These are phyloP conservation scores for Morone chrysops DNA, from an alignment of 2,113 vertebrate species.

Conservation along the genomic window DNA sequence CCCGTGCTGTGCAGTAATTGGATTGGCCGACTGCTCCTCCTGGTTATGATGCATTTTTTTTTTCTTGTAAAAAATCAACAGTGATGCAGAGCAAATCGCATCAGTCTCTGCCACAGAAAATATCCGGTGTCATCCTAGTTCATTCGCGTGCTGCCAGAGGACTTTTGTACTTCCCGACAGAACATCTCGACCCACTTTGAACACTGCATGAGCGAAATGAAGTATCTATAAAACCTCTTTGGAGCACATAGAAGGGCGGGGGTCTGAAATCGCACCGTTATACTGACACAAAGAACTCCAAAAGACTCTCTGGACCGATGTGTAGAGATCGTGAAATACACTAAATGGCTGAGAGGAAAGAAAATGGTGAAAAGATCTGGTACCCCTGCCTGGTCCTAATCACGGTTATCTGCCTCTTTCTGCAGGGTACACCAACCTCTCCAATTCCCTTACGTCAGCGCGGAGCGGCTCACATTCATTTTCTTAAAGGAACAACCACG, in stretches of 20 bases:
- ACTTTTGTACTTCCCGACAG: neutral
- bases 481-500: slow-evolving; percentile 76
- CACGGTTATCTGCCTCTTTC: slow-evolving; percentile 41
- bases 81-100: slow-evolving; percentile 28
- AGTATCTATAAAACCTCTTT: neutral
- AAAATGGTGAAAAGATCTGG: neutral
- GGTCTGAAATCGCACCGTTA: slow-evolving; percentile 25
- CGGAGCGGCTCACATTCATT: slow-evolving; percentile 52
- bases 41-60: slow-evolving; percentile 59
- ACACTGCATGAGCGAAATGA: neutral
- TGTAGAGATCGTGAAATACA: neutral
- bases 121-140: slow-evolving; percentile 26
- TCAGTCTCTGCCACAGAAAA: slow-evolving; percentile 2
- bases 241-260: slow-evolving; percentile 46
- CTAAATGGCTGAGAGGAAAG: neutral
- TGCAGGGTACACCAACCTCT: slow-evolving; percentile 46
- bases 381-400: slow-evolving; percentile 31
- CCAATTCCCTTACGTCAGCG: slow-evolving; percentile 67
- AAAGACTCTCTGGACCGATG: neutral
- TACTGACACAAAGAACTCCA: neutral
- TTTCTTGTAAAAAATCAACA: neutral
- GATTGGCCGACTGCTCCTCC: slow-evolving; percentile 45
- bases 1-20: slow-evolving; percentile 39
- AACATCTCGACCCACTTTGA: slow-evolving; percentile 20
- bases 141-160: neutral